These are phyloP conservation scores for Acheta domesticus DNA, from an alignment of 2,888 invertebrate genomes.

Conservation along the genomic window DNA sequence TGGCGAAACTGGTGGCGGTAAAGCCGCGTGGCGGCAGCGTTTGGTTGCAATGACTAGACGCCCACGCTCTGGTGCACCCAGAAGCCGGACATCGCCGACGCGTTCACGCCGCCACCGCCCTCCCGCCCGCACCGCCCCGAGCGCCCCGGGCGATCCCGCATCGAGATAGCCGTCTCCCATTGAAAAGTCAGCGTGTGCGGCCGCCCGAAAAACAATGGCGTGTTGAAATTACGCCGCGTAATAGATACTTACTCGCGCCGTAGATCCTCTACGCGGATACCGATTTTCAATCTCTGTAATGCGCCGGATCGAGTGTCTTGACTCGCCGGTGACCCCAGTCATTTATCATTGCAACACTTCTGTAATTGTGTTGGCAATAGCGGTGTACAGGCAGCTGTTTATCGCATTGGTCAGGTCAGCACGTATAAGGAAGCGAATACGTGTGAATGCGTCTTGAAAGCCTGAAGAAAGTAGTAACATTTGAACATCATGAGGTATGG, in stretches of 20 bases:
- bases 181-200: background rate
- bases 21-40: no score
- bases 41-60: no score
- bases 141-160: background rate
- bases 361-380: background rate
- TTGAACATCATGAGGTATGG: no score
- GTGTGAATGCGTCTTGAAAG: no score
- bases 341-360: conserved; percentile 18
- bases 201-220: background rate
- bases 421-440: no score
- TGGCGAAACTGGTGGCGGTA: no score
- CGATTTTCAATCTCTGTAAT: background rate
- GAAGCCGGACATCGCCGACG: no score
- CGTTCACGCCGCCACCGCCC: no score
- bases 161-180: background rate
- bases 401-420: no score
- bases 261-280: background rate
- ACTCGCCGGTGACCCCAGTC: background rate
- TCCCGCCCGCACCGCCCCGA: background rate
- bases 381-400: no score
- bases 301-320: conserved; percentile 4
- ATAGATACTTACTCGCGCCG: conserved; percentile 1
- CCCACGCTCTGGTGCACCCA: no score
- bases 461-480: no score
- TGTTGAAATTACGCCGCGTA: conserved; percentile 9